Conservation (phyloP, 2,113 vertebrate genomes). For the Galbula dea region DNA sequence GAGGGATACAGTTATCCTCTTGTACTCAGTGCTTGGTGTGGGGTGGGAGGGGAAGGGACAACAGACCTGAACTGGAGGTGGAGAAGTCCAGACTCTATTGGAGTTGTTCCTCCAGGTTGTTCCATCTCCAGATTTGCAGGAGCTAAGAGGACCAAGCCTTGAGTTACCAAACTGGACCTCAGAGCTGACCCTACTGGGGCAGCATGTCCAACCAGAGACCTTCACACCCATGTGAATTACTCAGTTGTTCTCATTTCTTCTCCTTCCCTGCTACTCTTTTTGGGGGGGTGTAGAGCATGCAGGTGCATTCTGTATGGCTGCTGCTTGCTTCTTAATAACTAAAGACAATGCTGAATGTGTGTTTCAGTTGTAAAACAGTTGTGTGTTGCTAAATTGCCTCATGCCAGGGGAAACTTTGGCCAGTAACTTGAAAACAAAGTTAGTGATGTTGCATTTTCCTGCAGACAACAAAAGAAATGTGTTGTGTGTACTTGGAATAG, state of each 20-base stretch:
- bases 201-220: neutral
- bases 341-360: neutral
- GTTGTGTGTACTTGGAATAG: neutral
- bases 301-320: neutral
- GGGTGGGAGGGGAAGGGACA: neutral
- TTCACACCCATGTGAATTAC: neutral
- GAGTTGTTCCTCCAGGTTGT: neutral
- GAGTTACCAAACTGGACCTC: too few relatives aligned
- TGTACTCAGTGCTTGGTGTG: rapidly evolving
- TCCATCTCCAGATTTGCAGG: neutral
- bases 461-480: neutral
- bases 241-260: rapidly evolving
- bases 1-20: neutral
- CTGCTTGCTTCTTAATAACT: neutral
- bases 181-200: neutral
- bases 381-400: neutral
- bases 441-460: neutral
- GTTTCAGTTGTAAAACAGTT: too few relatives aligned
- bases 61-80: too few relatives aligned
- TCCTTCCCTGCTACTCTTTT: neutral
- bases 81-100: too few relatives aligned
- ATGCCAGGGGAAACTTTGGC: neutral
- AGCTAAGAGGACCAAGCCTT: neutral
- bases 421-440: neutral
- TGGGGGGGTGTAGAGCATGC: neutral